phyloP scores from a whole-genome alignment of 2,888 invertebrate species.

The Harpalus rubripes region DNA sequence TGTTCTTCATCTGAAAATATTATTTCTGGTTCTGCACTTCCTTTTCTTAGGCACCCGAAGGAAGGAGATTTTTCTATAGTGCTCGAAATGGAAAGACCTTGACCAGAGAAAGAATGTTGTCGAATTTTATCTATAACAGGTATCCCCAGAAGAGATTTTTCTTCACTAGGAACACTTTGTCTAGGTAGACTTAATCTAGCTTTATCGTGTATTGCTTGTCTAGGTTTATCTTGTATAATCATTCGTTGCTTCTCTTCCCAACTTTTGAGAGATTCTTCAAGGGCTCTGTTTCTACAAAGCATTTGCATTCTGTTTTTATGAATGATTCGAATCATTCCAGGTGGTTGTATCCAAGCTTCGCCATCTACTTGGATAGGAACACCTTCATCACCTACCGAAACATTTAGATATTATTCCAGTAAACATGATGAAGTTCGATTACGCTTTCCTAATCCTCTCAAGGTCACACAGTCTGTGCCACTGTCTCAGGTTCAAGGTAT shows the following conservation, averaged over 20 bases:
- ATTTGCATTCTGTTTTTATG: conserved; percentile 99
- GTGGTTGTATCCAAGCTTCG: conserved; percentile 98
- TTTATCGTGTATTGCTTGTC: conserved; percentile 62
- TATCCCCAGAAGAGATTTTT: conserved; percentile 76
- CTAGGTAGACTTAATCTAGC: conserved; percentile 74
- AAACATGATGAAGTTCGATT: no score
- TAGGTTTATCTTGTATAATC: conserved; percentile 71
- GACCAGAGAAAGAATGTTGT: conserved; percentile 77
- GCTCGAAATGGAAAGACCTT: conserved; percentile 72
- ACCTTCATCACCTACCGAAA: conserved; percentile 85
- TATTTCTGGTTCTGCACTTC: conserved; percentile 76
- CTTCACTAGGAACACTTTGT: conserved; percentile 76
- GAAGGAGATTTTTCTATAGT: conserved; percentile 72
- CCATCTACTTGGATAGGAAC: conserved; percentile 98
- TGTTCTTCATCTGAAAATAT: conserved; percentile 83
- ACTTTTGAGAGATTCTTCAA: conserved; percentile 92
- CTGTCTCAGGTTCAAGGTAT: no score
- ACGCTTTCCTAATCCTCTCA: no score
- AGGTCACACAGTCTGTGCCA: no score
- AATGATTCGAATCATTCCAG: conserved; percentile 96
- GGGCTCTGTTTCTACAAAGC: conserved; percentile 92
- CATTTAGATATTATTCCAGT: not conserved
- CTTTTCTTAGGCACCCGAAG: conserved; percentile 72
- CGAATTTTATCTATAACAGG: conserved; percentile 75
- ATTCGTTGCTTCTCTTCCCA: conserved; percentile 92